These are phyloP conservation scores for Microtus oregoni DNA, from an alignment of 2,113 vertebrate genomes.

Conservation along the genomic window DNA sequence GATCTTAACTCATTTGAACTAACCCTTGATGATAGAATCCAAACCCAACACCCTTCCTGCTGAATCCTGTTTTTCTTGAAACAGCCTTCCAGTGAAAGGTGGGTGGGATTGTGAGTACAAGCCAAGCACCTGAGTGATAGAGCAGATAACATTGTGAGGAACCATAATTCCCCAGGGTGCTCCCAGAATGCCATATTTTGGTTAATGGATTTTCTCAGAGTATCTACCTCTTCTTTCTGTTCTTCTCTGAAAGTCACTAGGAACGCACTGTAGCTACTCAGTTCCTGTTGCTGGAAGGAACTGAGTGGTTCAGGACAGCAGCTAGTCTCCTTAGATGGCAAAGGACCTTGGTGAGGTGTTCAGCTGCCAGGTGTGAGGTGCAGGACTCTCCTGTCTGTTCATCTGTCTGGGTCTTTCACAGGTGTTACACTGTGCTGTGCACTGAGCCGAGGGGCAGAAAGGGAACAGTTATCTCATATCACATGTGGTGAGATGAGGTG, in stretches of 20 bases:
- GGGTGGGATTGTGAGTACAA: not conserved
- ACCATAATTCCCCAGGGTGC: not conserved
- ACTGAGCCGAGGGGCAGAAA: not conserved
- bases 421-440: not conserved
- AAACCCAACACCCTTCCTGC: not conserved
- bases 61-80: constrained; percentile 42
- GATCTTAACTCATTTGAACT: not conserved
- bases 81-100: not conserved
- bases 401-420: constrained; percentile 10
- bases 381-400: not conserved
- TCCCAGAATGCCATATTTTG: constrained; percentile 24
- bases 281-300: constrained; percentile 32
- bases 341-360: constrained; percentile 37
- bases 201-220: constrained; percentile 66
- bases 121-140: not conserved
- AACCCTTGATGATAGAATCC: not conserved
- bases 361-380: constrained; percentile 6
- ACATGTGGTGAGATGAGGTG: not conserved
- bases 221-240: constrained; percentile 60
- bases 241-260: constrained; percentile 33
- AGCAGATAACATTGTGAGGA: constrained; percentile 33
- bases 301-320: not conserved
- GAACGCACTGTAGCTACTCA: not conserved
- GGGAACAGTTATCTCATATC: not conserved
- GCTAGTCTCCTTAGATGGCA: constrained; percentile 50